Evolutionary conservation across 2,888 invertebrate species (phyloP).

Genomic region (Sesia apiformis): DNA sequence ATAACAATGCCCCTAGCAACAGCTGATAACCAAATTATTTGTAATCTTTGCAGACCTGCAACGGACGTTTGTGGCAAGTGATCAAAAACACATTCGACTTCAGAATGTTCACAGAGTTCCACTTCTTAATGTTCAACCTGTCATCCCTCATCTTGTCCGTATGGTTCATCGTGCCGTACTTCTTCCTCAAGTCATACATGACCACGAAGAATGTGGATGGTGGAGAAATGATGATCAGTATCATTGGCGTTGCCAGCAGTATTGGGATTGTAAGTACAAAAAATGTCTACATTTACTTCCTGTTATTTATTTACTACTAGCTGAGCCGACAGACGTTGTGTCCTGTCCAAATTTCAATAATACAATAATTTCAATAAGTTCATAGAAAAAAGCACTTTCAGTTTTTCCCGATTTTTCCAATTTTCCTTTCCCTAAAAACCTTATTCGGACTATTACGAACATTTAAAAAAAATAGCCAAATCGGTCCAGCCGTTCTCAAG

Average conservation of each 20-base stretch:
- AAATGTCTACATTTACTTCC: too few species aligned
- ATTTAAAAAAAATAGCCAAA: too few species aligned
- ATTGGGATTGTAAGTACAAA: slow-evolving; percentile 83
- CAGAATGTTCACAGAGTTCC: slow-evolving; percentile 84
- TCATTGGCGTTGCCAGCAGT: slow-evolving; percentile 91
- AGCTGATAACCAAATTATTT: background rate
- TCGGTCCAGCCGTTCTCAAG: too few species aligned
- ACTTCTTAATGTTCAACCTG: slow-evolving; percentile 87
- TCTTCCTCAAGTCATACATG: slow-evolving; percentile 80
- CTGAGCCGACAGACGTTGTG: background rate
- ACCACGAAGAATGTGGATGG: slow-evolving; percentile 78
- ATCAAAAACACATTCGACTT: slow-evolving; percentile 84
- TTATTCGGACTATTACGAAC: too few species aligned
- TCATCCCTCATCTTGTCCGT: slow-evolving; percentile 91
- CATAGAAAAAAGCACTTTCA: too few species aligned
- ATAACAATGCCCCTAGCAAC: too few species aligned
- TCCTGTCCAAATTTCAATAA: background rate
- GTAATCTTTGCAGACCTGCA: slow-evolving; percentile 80
- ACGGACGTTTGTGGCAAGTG: slow-evolving; percentile 78
- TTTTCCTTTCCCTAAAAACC: too few species aligned
- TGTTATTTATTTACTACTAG: background rate
- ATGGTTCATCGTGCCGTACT: slow-evolving; percentile 96
- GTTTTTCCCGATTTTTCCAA: too few species aligned
- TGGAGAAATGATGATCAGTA: slow-evolving; percentile 85
- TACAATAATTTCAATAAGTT: too few species aligned